phyloP scores from a whole-genome alignment of 2,113 vertebrate species.

The Hystrix brachyura region DNA sequence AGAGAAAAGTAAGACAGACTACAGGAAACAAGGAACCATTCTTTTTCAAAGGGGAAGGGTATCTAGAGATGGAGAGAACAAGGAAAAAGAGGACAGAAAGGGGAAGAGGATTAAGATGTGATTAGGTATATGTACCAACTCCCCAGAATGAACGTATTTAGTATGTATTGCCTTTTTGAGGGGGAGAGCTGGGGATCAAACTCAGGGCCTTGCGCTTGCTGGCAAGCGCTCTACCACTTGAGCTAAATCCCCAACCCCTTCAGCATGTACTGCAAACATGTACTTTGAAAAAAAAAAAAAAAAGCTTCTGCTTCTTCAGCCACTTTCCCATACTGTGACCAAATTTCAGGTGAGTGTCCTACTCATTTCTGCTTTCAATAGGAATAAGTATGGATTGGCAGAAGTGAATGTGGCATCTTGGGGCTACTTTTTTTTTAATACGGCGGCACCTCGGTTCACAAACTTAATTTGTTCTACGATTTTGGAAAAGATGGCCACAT shows the following conservation, averaged over 20 bases:
- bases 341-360: background rate
- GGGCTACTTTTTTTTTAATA: background rate
- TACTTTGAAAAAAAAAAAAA: background rate
- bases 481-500: background rate
- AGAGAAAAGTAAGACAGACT: background rate
- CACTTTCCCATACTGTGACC: too few relatives aligned
- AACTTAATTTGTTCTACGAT: background rate
- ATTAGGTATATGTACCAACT: background rate
- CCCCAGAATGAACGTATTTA: background rate
- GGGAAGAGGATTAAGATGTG: background rate
- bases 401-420: background rate
- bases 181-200: too few relatives aligned
- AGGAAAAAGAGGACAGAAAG: background rate
- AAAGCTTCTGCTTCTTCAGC: background rate
- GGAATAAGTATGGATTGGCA: background rate
- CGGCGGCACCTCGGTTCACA: background rate
- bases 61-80: background rate
- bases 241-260: too few relatives aligned
- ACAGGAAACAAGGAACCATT: background rate
- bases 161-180: background rate
- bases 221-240: too few relatives aligned
- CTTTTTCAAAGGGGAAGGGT: background rate
- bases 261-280: background rate
- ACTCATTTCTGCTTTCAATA: background rate
- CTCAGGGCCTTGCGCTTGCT: too few relatives aligned